These are phyloP conservation scores for Cavia porcellus DNA, from an alignment of 2,113 vertebrate species.

Conservation along the genomic window DNA sequence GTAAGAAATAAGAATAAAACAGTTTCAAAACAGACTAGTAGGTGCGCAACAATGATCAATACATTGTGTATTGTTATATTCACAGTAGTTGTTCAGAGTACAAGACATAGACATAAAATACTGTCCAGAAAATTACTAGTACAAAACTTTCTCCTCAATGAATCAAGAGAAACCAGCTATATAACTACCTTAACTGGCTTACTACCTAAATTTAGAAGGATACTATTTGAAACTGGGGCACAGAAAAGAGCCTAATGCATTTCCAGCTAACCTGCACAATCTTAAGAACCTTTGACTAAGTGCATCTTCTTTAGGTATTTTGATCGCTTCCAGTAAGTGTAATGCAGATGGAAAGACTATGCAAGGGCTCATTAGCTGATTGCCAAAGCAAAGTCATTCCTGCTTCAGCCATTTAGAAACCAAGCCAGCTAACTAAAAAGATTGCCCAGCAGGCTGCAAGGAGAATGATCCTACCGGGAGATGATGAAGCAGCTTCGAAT, in stretches of 20 bases:
- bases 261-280: constrained; percentile 1
- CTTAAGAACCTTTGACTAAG: neutral
- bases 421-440: constrained; percentile 7
- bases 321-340: constrained; percentile 22
- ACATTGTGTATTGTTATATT: too few species aligned
- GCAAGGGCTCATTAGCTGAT: constrained; percentile 35
- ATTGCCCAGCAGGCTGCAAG: neutral
- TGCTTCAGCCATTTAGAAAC: constrained; percentile 54
- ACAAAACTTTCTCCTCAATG: too few species aligned
- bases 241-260: neutral
- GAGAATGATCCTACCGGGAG: neutral
- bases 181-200: too few species aligned
- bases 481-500: constrained; percentile 4
- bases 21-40: too few species aligned
- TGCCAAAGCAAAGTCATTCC: constrained; percentile 54
- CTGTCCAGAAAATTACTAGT: too few species aligned
- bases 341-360: constrained; percentile 16
- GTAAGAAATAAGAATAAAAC: too few species aligned
- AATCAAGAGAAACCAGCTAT: too few species aligned
- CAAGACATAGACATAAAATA: too few species aligned
- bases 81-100: too few species aligned
- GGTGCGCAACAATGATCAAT: too few species aligned
- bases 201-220: neutral
- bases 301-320: constrained; percentile 48
- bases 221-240: neutral